Conservation (phyloP, 2,113 vertebrate species). For the Campylomormyrus numenius region DNA sequence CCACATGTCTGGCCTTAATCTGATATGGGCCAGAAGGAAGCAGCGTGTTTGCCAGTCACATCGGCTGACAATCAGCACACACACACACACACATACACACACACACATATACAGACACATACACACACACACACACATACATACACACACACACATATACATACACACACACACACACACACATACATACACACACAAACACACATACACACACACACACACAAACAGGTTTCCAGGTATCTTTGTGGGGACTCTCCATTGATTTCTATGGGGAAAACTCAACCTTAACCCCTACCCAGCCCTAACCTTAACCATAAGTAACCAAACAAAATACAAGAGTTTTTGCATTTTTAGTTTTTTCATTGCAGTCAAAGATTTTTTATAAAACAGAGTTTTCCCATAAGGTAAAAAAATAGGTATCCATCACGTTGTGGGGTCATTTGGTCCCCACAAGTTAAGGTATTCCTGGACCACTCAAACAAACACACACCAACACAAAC, state of each 20-base stretch:
- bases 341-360: too few species aligned
- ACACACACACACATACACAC: conserved; percentile 24
- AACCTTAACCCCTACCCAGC: too few species aligned
- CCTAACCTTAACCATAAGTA: too few species aligned
- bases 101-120: conserved; percentile 6
- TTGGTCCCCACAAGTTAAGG: too few species aligned
- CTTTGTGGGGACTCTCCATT: too few species aligned
- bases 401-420: too few species aligned
- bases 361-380: too few species aligned
- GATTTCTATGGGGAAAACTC: too few species aligned
- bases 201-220: neutral
- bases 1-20: conserved; percentile 43
- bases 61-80: conserved; percentile 40
- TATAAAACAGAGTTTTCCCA: too few species aligned
- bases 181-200: conserved; percentile 14
- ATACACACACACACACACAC: conserved; percentile 30
- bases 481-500: neutral
- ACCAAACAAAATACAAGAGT: too few species aligned
- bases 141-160: neutral
- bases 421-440: too few species aligned
- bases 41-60: conserved; percentile 33
- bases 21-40: conserved; percentile 35
- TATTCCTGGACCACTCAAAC: neutral
- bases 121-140: neutral
- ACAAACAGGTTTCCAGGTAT: too few species aligned